phyloP scores from a whole-genome alignment of 1,140 invertebrate species.

The Cylas formicarius region DNA sequence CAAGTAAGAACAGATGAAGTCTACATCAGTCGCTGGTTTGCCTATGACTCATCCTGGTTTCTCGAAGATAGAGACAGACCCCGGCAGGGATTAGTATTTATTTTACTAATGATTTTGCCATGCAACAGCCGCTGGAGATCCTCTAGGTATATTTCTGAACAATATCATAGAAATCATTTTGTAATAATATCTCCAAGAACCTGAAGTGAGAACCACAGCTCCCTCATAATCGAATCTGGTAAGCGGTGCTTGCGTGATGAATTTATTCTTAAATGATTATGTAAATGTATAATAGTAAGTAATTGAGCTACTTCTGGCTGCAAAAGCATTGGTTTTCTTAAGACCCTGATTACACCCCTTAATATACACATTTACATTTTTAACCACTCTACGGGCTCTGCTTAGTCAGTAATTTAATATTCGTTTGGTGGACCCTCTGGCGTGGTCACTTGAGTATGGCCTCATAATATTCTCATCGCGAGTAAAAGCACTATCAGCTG shows the following conservation, averaged over 20 bases:
- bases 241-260: too few species aligned
- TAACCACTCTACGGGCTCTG: neutral
- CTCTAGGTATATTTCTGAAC: neutral
- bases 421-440: neutral
- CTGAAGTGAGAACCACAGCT: too few species aligned
- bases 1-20: conserved; percentile 3
- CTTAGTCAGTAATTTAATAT: conserved; percentile 8
- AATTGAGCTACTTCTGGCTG: conserved; percentile 26
- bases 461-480: conserved; percentile 9
- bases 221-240: too few species aligned
- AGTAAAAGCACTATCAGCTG: conserved; percentile 7
- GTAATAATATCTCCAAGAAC: too few species aligned
- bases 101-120: too few species aligned
- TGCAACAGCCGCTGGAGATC: too few species aligned
- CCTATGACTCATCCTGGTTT: conserved; percentile 4
- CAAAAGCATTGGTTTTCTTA: conserved; percentile 34
- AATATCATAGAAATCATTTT: neutral
- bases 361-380: conserved; percentile 7
- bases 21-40: conserved; percentile 6
- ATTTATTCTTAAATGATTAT: too few species aligned
- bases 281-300: too few species aligned
- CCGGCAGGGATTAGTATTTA: neutral
- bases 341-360: conserved; percentile 35
- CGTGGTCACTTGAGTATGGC: conserved; percentile 3
- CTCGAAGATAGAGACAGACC: conserved; percentile 8